A percentile compares a stretch with the other conserved stretches of the same genome.
These are phyloP conservation scores for Tetranychus urticae DNA, from an alignment of 1,140 invertebrate species.

Conservation along the genomic window DNA sequence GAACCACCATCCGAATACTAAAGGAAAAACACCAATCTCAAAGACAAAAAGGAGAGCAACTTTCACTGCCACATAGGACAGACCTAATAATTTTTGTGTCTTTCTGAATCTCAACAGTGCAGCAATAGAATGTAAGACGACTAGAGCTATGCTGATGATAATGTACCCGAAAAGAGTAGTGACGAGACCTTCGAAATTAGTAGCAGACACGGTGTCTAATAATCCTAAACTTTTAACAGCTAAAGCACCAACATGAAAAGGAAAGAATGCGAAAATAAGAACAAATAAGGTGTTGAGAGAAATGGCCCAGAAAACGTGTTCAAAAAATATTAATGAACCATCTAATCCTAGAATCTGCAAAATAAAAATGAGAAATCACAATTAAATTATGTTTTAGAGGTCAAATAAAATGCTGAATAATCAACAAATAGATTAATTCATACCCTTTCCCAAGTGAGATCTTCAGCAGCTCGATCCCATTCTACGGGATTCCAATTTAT, in stretches of 20 bases:
- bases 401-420: neutral
- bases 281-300: conserved; percentile 91
- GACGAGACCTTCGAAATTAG: conserved; percentile 74
- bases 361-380: conserved; percentile 6
- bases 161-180: conserved; percentile 83
- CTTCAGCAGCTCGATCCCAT: conserved; percentile 89
- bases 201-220: conserved; percentile 34
- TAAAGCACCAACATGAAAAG: conserved; percentile 78
- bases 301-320: conserved; percentile 98
- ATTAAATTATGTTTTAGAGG: neutral
- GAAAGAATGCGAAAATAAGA: conserved; percentile 66
- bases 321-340: conserved; percentile 84
- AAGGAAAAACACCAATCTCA: conserved; percentile 84
- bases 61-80: conserved; percentile 94
- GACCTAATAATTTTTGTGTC: conserved; percentile 55
- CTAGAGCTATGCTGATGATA: conserved; percentile 56
- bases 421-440: conserved; percentile 4
- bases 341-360: conserved; percentile 67
- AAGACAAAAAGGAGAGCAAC: conserved; percentile 65
- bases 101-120: conserved; percentile 43
- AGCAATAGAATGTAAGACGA: conserved; percentile 47
- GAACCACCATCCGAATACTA: conserved; percentile 96
- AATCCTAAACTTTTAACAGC: conserved; percentile 49
- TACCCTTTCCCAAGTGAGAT: conserved; percentile 75
- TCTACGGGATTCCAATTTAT: conserved; percentile 91